A percentile compares a stretch with the other conserved stretches of the same genome.
Evolutionary conservation across 2,888 invertebrate species (phyloP).

Genomic region (Aethes cnicana): DNA sequence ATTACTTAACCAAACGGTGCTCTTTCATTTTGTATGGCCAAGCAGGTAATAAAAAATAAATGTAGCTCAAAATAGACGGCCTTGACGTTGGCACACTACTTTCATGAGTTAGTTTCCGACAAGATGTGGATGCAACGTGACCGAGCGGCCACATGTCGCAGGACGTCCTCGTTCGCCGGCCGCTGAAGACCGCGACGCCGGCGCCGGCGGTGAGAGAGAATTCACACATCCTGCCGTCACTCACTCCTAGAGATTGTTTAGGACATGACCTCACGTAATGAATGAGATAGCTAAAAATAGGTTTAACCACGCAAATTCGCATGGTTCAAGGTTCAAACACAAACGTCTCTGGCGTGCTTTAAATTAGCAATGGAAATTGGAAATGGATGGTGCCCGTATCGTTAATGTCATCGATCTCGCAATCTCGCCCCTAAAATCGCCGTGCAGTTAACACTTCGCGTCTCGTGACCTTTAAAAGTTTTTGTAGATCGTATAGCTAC

Average conservation of each 20-base stretch:
- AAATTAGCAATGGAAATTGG: conserved; percentile 5
- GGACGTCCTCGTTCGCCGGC: conserved; percentile 41
- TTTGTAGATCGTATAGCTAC: conserved; percentile 18
- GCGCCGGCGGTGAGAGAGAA: conserved; percentile 52
- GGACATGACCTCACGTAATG: conserved; percentile 60
- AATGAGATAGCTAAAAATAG: conserved; percentile 48
- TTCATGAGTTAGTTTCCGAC: too few relatives aligned
- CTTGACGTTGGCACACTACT: too few relatives aligned
- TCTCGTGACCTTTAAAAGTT: conserved; percentile 21
- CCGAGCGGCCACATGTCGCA: not conserved
- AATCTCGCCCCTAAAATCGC: conserved; percentile 17
- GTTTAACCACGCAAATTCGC: conserved; percentile 38
- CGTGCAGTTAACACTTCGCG: conserved; percentile 4
- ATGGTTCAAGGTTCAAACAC: conserved; percentile 19
- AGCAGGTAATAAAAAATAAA: conserved; percentile 7
- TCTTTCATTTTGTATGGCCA: not conserved
- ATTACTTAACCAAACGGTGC: not conserved
- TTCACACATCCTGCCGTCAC: conserved; percentile 59
- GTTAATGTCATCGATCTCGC: conserved; percentile 11
- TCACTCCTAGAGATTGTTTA: conserved; percentile 51
- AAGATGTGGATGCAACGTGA: too few relatives aligned
- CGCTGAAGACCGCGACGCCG: conserved; percentile 40
- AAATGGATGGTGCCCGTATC: conserved; percentile 1
- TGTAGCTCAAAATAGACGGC: conserved; percentile 41
- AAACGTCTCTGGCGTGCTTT: not conserved